Conservation (phyloP, 2,888 invertebrate species). For the Pocota personata region DNA sequence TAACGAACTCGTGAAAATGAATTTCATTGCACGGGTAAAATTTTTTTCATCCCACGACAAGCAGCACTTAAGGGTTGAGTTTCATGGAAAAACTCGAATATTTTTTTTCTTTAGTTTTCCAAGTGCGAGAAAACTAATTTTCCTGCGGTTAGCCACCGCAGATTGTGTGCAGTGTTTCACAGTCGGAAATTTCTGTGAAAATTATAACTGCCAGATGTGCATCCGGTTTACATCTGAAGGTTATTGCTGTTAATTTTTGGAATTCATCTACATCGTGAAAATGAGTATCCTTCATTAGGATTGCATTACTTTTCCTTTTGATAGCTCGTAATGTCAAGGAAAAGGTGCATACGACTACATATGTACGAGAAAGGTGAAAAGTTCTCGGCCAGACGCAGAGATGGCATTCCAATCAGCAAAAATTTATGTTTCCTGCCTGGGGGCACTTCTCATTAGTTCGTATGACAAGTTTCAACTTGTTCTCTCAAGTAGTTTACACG, state of each 20-base stretch:
- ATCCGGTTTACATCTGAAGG: background rate
- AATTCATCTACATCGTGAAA: background rate
- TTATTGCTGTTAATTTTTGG: slow-evolving; percentile 1
- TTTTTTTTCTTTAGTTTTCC: background rate
- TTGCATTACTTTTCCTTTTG: background rate
- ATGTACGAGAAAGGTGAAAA: too few species aligned
- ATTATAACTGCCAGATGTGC: slow-evolving; percentile 8
- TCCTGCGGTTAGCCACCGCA: slow-evolving; percentile 19
- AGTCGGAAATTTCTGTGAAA: background rate
- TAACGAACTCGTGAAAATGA: slow-evolving; percentile 35
- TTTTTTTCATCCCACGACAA: background rate
- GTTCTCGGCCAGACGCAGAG: too few species aligned
- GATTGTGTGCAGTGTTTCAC: slow-evolving; percentile 5
- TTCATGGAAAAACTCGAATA: background rate
- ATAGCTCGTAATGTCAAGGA: background rate
- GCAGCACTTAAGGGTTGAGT: slow-evolving; percentile 24
- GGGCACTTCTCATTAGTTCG: too few species aligned
- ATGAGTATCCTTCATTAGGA: background rate
- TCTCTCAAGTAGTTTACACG: too few species aligned
- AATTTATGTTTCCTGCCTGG: too few species aligned
- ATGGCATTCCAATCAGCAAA: too few species aligned
- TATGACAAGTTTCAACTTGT: too few species aligned
- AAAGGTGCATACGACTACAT: background rate
- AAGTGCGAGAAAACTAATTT: slow-evolving; percentile 30
- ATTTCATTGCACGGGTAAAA: slow-evolving; percentile 2